Conservation (phyloP, 2,888 invertebrate species). For the Thereva unica region DNA sequence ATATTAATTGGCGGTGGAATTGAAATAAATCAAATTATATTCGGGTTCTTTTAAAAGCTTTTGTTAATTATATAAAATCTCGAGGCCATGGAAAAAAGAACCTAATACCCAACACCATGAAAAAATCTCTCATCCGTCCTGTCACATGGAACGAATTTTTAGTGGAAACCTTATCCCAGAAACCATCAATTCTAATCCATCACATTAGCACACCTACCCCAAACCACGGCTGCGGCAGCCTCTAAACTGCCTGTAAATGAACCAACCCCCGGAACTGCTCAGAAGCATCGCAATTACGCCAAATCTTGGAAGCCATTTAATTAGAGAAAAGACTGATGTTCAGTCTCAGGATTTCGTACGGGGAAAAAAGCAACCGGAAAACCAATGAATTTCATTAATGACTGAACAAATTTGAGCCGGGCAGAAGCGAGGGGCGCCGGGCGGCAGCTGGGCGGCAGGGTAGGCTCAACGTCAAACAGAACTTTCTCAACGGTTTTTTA, state of each 20-base stretch:
- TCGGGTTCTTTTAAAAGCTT: slow-evolving; percentile 3
- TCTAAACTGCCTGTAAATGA: slow-evolving; percentile 28
- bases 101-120: neutral
- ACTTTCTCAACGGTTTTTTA: neutral
- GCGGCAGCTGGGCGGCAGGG: neutral
- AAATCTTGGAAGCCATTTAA: slow-evolving; percentile 39
- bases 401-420: slow-evolving; percentile 28
- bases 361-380: slow-evolving; percentile 29
- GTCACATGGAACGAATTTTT: slow-evolving; percentile 12
- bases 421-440: neutral
- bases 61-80: neutral
- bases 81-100: neutral
- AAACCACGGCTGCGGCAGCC: slow-evolving; percentile 6
- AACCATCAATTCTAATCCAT: slow-evolving; percentile 40
- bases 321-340: slow-evolving; percentile 34
- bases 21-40: neutral
- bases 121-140: neutral
- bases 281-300: slow-evolving; percentile 36
- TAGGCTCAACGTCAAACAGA: slow-evolving; percentile 2
- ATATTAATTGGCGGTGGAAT: too few relatives aligned
- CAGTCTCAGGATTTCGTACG: neutral
- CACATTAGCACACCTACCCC: slow-evolving; percentile 37
- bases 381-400: slow-evolving; percentile 37
- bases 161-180: slow-evolving; percentile 22
- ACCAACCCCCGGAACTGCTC: neutral